Percentiles rank a stretch among this genome's conserved stretches.
Conservation (phyloP, 1,140 invertebrate species). For the Bombus sylvicola region DNA sequence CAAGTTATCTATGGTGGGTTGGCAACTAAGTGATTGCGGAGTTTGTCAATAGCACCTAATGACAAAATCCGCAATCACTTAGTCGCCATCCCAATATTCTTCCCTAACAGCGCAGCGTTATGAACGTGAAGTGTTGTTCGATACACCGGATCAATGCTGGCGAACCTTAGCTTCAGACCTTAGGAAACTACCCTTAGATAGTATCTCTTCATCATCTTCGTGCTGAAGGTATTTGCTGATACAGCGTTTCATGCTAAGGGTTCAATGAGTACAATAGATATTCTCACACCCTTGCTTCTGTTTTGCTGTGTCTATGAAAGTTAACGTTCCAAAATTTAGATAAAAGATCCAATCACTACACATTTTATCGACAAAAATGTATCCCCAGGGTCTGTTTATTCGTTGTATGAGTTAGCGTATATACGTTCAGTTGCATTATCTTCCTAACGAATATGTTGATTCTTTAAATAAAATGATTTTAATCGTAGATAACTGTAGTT, state of each 20-base stretch:
- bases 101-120: not conserved
- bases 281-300: not conserved
- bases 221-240: not conserved
- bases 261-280: not conserved
- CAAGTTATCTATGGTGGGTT: not conserved
- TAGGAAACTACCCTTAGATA: not conserved
- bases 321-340: not conserved
- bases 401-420: too few species aligned
- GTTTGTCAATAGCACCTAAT: too few species aligned
- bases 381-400: too few species aligned
- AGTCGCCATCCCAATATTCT: not conserved
- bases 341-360: not conserved
- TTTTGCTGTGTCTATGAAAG: not conserved
- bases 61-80: too few species aligned
- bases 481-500: too few species aligned
- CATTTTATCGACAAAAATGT: too few species aligned
- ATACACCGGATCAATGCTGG: not conserved
- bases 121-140: not conserved
- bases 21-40: too few species aligned
- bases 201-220: not conserved
- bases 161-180: not conserved
- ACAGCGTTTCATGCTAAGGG: not conserved
- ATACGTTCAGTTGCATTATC: too few species aligned
- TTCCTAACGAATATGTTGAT: too few species aligned
- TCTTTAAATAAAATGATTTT: too few species aligned